A percentile compares a stretch with the other conserved stretches of the same genome.
phyloP scores from a whole-genome alignment of 1,140 invertebrate species.

The Dendrolimus kikuchii region DNA sequence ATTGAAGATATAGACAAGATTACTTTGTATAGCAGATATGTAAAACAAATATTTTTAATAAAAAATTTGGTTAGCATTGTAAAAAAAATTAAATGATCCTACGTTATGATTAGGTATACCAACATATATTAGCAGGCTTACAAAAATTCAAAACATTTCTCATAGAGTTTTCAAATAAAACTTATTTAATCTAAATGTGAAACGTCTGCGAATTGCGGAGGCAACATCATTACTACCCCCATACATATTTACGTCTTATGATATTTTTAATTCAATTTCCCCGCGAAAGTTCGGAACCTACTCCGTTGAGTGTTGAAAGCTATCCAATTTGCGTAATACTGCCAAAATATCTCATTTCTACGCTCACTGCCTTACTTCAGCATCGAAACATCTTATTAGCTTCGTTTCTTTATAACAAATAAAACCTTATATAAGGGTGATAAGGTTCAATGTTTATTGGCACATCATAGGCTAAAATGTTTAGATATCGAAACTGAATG shows the following conservation, averaged over 20 bases:
- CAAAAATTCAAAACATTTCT: too few relatives aligned
- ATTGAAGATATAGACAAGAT: too few relatives aligned
- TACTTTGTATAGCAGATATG: too few relatives aligned
- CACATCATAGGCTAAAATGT: constrained; percentile 21
- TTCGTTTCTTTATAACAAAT: constrained; percentile 12
- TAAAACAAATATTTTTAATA: too few relatives aligned
- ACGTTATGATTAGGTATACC: too few relatives aligned
- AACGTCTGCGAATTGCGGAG: constrained; percentile 28
- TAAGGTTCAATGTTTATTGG: constrained; percentile 23
- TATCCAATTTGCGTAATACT: constrained; percentile 73
- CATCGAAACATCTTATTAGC: constrained; percentile 26
- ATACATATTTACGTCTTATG: constrained; percentile 69
- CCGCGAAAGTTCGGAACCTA: constrained; percentile 69
- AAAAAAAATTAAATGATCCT: too few relatives aligned
- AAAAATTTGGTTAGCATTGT: too few relatives aligned
- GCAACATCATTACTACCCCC: constrained; percentile 60
- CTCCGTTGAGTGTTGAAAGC: constrained; percentile 72
- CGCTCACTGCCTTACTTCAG: constrained; percentile 44
- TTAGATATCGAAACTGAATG: constrained; percentile 41
- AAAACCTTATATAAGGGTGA: constrained; percentile 7
- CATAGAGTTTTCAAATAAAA: constrained; percentile 7
- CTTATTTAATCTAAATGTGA: constrained; percentile 18
- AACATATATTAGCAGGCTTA: too few relatives aligned
- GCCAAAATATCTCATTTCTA: constrained; percentile 72
- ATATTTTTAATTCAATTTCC: constrained; percentile 72